phyloP scores from a whole-genome alignment of 2,888 invertebrate species.

The Nebria brevicollis region DNA sequence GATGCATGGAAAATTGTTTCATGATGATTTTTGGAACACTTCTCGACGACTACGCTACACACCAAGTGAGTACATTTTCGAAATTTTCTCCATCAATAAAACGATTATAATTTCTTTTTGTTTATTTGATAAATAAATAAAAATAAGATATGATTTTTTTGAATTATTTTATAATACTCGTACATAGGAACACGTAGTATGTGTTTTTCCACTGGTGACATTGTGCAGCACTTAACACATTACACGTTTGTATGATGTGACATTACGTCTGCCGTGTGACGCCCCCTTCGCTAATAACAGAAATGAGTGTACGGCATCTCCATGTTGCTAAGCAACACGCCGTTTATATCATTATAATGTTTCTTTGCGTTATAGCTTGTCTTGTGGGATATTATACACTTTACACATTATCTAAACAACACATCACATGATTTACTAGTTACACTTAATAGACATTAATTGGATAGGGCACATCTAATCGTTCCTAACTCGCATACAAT shows the following conservation, averaged over 20 bases:
- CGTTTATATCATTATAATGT: constrained; percentile 17
- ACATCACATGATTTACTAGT: no score
- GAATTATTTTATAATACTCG: not conserved
- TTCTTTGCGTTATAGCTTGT: not conserved
- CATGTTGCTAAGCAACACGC: constrained; percentile 9
- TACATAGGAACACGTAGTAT: not conserved
- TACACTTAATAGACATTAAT: no score
- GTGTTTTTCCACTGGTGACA: not conserved
- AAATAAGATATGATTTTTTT: not conserved
- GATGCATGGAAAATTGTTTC: constrained; percentile 30
- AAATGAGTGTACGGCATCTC: constrained; percentile 22
- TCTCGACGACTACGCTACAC: not conserved
- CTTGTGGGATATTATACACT: not conserved
- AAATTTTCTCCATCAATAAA: no score
- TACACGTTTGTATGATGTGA: constrained; percentile 2
- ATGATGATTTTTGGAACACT: constrained; percentile 24
- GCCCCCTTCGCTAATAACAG: constrained; percentile 33
- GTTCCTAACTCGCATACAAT: no score
- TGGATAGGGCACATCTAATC: no score
- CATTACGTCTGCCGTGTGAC: constrained; percentile 8
- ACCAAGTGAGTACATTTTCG: no score
- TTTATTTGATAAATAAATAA: no score
- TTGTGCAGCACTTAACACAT: not conserved
- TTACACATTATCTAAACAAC: no score
- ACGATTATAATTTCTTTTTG: no score